Evolutionary conservation across 1,140 invertebrate species (phyloP).

Genomic region (Helicoverpa armigera): DNA sequence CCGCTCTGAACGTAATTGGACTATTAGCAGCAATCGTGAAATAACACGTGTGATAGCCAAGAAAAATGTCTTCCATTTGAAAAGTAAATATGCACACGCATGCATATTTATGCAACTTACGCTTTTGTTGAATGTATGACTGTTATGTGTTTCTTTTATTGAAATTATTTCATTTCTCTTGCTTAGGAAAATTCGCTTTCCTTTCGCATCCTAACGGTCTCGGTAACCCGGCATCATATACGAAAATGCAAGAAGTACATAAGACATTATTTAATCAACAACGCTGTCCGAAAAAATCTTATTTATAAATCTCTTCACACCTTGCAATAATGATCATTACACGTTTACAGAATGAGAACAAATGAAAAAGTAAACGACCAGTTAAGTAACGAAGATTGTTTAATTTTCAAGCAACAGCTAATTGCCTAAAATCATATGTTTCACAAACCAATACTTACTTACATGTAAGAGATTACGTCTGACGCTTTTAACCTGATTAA

Average conservation of each 20-base stretch:
- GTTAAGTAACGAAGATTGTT: neutral
- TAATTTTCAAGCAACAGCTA: neutral
- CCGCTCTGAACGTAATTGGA: conserved; percentile 35
- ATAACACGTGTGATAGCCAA: neutral
- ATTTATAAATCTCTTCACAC: neutral
- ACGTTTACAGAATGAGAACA: neutral
- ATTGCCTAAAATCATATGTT: neutral
- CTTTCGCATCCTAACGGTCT: no score
- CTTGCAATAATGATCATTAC: neutral
- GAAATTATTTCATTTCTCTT: no score
- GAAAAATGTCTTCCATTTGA: conserved; percentile 29
- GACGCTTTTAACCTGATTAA: no score
- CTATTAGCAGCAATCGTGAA: conserved; percentile 29
- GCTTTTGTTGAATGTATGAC: conserved; percentile 1
- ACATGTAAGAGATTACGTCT: neutral
- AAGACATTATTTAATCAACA: no score
- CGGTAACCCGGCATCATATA: no score
- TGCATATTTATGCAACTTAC: conserved; percentile 13
- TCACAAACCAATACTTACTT: neutral
- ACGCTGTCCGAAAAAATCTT: no score
- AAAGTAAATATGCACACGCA: conserved; percentile 17
- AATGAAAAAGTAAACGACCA: neutral
- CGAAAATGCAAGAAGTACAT: no score
- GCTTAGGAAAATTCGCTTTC: no score
- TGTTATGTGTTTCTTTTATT: conserved; percentile 2